Base-by-base conservation (phyloP, 2,113 vertebrate genomes). In the Lepisosteus oculatus region DNA sequence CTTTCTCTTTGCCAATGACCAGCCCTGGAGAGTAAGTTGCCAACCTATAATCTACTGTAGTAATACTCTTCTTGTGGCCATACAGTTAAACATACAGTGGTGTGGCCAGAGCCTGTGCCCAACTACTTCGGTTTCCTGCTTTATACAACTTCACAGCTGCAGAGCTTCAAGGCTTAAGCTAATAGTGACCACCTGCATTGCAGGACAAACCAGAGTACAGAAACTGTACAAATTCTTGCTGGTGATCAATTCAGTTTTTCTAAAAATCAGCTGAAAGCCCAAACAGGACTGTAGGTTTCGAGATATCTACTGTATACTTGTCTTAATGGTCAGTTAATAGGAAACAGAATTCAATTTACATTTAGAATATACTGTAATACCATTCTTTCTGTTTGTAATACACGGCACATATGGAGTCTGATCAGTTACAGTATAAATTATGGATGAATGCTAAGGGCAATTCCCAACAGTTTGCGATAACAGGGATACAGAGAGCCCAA, bases 401-500 rank as follows among this genome's bases (percentile, higher is more conserved):
- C 90, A 91, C 84, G 77, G 79, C 71, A 78, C 77, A 82, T 85
- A 85, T 85, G 76, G 76, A 78, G 76, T 80, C 85, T 79, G 71
- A 83, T 81, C 83, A 86, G 83, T 84, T 85, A 83, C 83, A 70
- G 80, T 84, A 86, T 83, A 87, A 83, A 87, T 89, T 86, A 78
- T 6, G 81, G 79, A 76, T 70, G 41, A 81, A 85, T 73, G 80
- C 77, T 72, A 81, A 79, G 83, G 81, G 87, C 84, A 78, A 86
- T 89, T 89, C 87, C 88, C 85, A 88, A 90, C 92, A 91, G 92
- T 92, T 89, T 85, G 78, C 69, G 78, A 80, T 92, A 93, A 94
- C 93, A 95, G 90, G 92, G 91, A 93, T 93, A 88, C 90, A 29
- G 1, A 94, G 93, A 92, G 91, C 87, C 89, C 86, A 75, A 85